Conservation (phyloP, 53 echinoderm and acorn worm genomes). For the Actinopyga echinites region DNA sequence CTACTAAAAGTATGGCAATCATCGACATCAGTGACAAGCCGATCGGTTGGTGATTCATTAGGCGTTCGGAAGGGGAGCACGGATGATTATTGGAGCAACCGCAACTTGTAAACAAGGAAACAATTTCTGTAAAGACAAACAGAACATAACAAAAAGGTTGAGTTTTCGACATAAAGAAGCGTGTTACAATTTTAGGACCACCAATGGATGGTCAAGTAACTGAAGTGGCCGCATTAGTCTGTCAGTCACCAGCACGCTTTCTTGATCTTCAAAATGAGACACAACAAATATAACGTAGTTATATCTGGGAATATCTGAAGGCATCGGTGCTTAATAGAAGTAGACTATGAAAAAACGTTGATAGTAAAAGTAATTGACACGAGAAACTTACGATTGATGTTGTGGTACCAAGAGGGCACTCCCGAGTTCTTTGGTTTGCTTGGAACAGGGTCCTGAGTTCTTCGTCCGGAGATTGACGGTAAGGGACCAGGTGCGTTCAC, state of each 20-base stretch:
- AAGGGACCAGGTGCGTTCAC: neutral
- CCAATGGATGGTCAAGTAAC: too few relatives aligned
- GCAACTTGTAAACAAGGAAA: too few relatives aligned
- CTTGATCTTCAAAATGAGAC: neutral
- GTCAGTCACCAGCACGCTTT: too few relatives aligned
- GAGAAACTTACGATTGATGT: neutral
- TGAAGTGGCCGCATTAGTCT: too few relatives aligned
- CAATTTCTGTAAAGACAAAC: neutral
- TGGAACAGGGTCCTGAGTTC: neutral
- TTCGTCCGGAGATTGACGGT: conserved; percentile 1
- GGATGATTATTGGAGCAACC: too few relatives aligned
- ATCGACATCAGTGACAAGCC: conserved; percentile 51
- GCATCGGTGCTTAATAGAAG: too few relatives aligned
- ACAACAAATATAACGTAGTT: neutral
- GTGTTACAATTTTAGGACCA: too few relatives aligned
- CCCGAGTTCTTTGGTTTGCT: neutral
- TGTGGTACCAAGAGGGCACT: conserved; percentile 20
- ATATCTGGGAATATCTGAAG: neutral
- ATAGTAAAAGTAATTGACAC: neutral
- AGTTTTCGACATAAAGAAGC: too few relatives aligned
- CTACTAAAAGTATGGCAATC: too few relatives aligned
- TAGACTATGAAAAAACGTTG: too few relatives aligned
- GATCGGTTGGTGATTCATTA: conserved; percentile 30
- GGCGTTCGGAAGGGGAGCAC: neutral
- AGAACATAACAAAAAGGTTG: too few relatives aligned